Base-by-base conservation (phyloP, 2,888 invertebrate genomes). In the Melanargia galathea region DNA sequence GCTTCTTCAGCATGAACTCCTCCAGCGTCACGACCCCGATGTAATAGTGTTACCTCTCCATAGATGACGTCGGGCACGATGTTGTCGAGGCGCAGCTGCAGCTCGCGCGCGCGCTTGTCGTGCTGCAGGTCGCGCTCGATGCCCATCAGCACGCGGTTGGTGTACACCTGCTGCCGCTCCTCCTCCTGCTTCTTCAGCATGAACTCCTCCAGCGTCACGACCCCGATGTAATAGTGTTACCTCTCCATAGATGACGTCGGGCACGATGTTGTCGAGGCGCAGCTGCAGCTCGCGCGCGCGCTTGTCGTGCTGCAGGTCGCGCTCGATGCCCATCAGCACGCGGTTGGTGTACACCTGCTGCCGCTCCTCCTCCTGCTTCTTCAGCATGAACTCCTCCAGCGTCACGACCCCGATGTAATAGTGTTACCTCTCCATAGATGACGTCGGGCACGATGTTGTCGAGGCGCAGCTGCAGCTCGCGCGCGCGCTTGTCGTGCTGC, bases 141-240 rank as follows among this genome's bases (percentile, higher is more conserved):
- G 5, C 67, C 69, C 51, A 67, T 49, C 33, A 92, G 83, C 60
- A 93, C 93, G 26, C 93, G 87, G 74, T 92, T 91, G 66, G 88
- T 90, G 82, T 93, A 93, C 78, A 93, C 84, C 71, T 76, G 73
- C 8, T 67, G 69, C 5, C 84, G 71, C 75, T 96, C 95, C 78
- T 95, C 95, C 67, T 93, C 94, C 81, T n/a, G 95, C 71, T 95
- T 93, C 71, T 94, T 93, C 70, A 95, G 82, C 96, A 96, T 96
- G 75, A 96, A 92, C 84, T 96, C 95, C 80, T 96, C 95, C 30
- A 96, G n/a, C n/a, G n/a, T n/a, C n/a, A n/a, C n/a, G n/a, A n/a
- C n/a, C n/a, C n/a, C n/a, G n/a, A n/a, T n/a, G n/a, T n/a, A n/a
- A n/a, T n/a, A n/a, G n/a, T n/a, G 87, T 30, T 71, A 84, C 73